Evolutionary conservation across 2,797 vertebrate species (phyloP).

Genomic region (Lacerta agilis): DNA sequence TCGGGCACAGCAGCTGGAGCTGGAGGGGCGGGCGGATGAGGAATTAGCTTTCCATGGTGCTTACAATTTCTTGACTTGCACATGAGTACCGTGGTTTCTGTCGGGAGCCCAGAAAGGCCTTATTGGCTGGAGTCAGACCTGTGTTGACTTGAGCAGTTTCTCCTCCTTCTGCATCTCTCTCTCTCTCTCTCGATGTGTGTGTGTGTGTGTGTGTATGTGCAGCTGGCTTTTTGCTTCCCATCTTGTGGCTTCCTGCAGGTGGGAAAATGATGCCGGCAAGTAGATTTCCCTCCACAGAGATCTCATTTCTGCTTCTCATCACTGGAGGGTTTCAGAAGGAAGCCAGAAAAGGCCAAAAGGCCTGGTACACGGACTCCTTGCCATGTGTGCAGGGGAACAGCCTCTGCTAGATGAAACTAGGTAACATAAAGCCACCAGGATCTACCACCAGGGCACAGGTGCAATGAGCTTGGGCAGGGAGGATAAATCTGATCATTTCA

Average conservation of each 20-base stretch:
- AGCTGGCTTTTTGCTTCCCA: neutral
- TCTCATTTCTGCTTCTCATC: neutral
- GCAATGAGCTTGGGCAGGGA: neutral
- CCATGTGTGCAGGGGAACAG: neutral
- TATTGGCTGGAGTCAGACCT: constrained; percentile 10
- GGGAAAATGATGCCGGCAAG: neutral
- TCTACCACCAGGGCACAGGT: neutral
- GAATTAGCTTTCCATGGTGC: constrained; percentile 17
- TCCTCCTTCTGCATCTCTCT: neutral
- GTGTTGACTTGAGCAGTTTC: neutral
- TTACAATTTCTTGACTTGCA: constrained; percentile 4
- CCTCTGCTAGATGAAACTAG: neutral
- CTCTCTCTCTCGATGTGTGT: neutral
- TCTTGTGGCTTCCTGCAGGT: neutral
- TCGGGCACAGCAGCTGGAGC: constrained; percentile 8
- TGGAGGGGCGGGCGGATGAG: neutral
- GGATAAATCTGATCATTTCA: too few species aligned
- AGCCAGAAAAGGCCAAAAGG: neutral
- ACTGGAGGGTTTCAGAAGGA: neutral
- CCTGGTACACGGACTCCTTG: neutral
- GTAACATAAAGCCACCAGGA: neutral
- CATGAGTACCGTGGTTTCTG: constrained; percentile 23
- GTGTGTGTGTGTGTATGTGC: neutral
- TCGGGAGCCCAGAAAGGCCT: neutral
- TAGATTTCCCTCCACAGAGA: neutral